Evolutionary conservation across 2,888 invertebrate species (phyloP).

Genomic region (Macropis europaea): DNA sequence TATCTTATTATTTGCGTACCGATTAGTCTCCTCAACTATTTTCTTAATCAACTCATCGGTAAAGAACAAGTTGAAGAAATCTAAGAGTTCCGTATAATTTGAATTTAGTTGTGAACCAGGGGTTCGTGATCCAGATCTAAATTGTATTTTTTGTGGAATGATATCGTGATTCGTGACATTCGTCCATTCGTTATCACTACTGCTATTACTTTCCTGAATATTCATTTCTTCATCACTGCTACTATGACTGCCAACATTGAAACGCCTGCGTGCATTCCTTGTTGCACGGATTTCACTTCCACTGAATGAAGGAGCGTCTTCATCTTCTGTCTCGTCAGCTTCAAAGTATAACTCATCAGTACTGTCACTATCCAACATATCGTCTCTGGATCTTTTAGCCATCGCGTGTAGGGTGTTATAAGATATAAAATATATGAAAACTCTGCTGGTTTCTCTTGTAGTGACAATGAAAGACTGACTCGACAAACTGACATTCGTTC

Average conservation of each 20-base stretch:
- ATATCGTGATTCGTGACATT: constrained; percentile 37
- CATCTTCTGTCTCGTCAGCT: constrained; percentile 31
- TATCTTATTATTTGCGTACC: constrained; percentile 32
- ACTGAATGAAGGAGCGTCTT: constrained; percentile 28
- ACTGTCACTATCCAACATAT: constrained; percentile 40
- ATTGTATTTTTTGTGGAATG: constrained; percentile 37
- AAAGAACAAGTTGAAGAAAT: constrained; percentile 34
- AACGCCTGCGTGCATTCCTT: constrained; percentile 25
- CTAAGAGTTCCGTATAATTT: constrained; percentile 30
- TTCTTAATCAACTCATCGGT: constrained; percentile 35
- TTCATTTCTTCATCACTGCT: constrained; percentile 19
- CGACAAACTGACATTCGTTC: constrained; percentile 44
- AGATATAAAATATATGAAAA: constrained; percentile 36
- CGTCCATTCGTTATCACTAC: constrained; percentile 26
- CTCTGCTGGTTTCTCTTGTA: constrained; percentile 35
- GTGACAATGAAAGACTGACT: constrained; percentile 47
- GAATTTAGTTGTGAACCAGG: constrained; percentile 36
- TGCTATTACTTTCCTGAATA: constrained; percentile 30
- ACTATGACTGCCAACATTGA: constrained; percentile 38
- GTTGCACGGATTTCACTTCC: constrained; percentile 35
- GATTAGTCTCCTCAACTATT: constrained; percentile 37
- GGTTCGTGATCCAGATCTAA: constrained; percentile 36
- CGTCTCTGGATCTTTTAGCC: constrained; percentile 39
- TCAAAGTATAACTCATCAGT: constrained; percentile 26
- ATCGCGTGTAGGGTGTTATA: constrained; percentile 43